Evolutionary conservation across 2,797 vertebrate species (phyloP), one percentile per base, ranked within the genome.

Genomic region (Alouatta caraya): DNA sequence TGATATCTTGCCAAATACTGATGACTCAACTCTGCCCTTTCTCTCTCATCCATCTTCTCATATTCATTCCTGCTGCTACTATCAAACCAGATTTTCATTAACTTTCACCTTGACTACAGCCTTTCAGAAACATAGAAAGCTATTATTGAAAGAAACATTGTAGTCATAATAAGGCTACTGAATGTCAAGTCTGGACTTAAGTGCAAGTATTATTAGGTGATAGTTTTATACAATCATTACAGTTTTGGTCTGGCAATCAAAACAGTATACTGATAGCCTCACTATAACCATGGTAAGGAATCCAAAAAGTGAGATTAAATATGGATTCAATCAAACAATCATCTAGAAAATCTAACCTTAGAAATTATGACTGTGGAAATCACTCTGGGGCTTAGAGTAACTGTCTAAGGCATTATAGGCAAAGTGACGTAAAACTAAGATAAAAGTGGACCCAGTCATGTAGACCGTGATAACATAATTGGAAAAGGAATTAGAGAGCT

Each of bases 81-180:
- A 93, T 11, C 92, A 91, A 95, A 89, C 82, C 67, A 92, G 88
- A 89, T 93, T 93, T 89, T 89, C 94, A 91, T 96, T 95, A 95
- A 91, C 88, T 96, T 90, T 92, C 90, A 95, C 88, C 75, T 97
- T 95, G 79, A 91, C 46, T 75, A 86, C 17, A 86, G 67, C 21
- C 50, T 86, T 80, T 81, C 6, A 95, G 73, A 92, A 95, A 88
- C 14, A 55, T 12, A 93, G 46, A 91, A 88, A 72, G 57, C 78
- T 86, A 93, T 8, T 91, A n/a, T 73, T 82, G 50, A 89, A 95
- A 86, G 39, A n/a, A 96, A 93, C 75, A 46, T 61, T 93, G 12
- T 30, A 85, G 26, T 96, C 46, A 64, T 73, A 76, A 67, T 64
- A 57, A 86, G 84, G 26, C 24, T n/a, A 80, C 30, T 72, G 57